Evolutionary conservation across 2,888 invertebrate species (phyloP).

Genomic region (Oxytorus armatus): DNA sequence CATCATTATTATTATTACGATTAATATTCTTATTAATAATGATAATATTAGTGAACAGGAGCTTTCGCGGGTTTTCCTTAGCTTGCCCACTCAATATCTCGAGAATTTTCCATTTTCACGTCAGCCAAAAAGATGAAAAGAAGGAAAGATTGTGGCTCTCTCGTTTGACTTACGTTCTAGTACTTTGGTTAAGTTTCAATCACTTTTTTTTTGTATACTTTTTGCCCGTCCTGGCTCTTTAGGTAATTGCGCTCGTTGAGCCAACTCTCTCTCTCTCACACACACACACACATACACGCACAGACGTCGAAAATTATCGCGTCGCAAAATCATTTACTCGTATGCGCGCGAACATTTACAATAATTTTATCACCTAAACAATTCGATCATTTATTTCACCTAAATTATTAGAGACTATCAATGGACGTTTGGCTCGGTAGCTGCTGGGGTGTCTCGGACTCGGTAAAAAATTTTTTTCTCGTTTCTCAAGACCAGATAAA

Average conservation of each 20-base stretch:
- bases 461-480: conserved; percentile 60
- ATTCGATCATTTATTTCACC: conserved; percentile 57
- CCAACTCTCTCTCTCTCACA: conserved; percentile 17
- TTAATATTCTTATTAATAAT: conserved; percentile 15
- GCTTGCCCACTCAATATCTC: conserved; percentile 2
- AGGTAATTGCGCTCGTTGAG: conserved; percentile 64
- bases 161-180: conserved; percentile 77
- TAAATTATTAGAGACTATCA: conserved; percentile 69
- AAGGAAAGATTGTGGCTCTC: conserved; percentile 29
- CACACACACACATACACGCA: conserved; percentile 8
- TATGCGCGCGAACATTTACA: conserved; percentile 42
- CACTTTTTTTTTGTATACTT: conserved; percentile 68
- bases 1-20: conserved; percentile 28
- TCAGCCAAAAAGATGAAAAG: conserved; percentile 14
- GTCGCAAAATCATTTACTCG: neutral
- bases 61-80: conserved; percentile 35
- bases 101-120: conserved; percentile 15
- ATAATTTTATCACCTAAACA: conserved; percentile 54
- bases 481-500: conserved; percentile 62
- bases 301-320: conserved; percentile 22
- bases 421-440: conserved; percentile 71
- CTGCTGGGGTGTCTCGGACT: conserved; percentile 68
- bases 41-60: conserved; percentile 43
- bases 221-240: conserved; percentile 55
- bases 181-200: conserved; percentile 80